These are phyloP conservation scores for Dinoponera quadriceps DNA, from an alignment of 1,140 invertebrate species.

Conservation along the genomic window DNA sequence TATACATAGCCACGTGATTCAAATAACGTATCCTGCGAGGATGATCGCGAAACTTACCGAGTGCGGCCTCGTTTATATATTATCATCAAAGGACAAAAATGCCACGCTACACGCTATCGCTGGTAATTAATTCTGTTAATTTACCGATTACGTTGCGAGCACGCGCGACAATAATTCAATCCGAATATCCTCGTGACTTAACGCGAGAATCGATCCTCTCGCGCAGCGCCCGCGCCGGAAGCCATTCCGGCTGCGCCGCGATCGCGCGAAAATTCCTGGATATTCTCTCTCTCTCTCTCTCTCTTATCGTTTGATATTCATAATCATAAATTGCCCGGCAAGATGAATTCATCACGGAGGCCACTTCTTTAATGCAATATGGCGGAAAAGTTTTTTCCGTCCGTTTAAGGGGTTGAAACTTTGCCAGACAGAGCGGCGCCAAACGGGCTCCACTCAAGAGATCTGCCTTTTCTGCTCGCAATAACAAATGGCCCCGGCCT, in stretches of 20 bases:
- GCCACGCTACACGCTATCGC: not conserved
- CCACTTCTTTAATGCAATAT: conserved; percentile 67
- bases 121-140: conserved; percentile 18
- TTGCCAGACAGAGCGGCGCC: conserved; percentile 66
- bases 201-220: conserved; percentile 8
- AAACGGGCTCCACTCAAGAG: conserved; percentile 45
- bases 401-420: conserved; percentile 70
- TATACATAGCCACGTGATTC: too few relatives aligned
- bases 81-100: too few relatives aligned
- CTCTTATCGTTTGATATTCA: conserved; percentile 56
- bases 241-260: not conserved
- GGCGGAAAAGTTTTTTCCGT: conserved; percentile 67
- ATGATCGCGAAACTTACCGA: too few relatives aligned
- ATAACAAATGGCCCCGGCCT: conserved; percentile 64
- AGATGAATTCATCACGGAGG: conserved; percentile 67
- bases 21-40: too few relatives aligned
- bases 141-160: not conserved
- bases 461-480: conserved; percentile 57
- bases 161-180: not conserved
- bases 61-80: too few relatives aligned
- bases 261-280: conserved; percentile 4
- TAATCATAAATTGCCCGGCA: conserved; percentile 62
- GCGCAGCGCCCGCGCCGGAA: not conserved
- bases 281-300: too few relatives aligned
- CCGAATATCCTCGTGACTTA: not conserved